Evolutionary conservation across 2,797 vertebrate genomes (phyloP).

Genomic region (Centroberyx gerrardi): DNA sequence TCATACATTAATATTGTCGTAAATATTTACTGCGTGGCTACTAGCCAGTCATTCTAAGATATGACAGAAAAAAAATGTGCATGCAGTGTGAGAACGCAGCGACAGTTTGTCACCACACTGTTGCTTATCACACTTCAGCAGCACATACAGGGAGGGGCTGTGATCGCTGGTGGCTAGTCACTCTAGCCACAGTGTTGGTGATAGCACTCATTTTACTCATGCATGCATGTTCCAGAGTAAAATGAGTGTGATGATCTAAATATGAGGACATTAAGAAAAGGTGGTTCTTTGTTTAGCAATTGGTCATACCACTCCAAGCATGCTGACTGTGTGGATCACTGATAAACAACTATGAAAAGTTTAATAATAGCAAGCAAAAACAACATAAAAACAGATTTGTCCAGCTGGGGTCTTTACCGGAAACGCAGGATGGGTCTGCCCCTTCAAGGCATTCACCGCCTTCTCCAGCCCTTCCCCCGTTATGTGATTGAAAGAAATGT

Average conservation of each 20-base stretch:
- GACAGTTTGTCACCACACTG: no score
- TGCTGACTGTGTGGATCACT: neutral
- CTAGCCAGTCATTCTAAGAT: neutral
- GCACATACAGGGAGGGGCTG: neutral
- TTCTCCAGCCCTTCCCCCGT: constrained; percentile 87
- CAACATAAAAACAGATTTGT: neutral
- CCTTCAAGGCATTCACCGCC: constrained; percentile 72
- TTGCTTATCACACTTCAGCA: no score
- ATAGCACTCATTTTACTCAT: no score
- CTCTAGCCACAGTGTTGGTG: neutral
- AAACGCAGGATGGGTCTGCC: constrained; percentile 74
- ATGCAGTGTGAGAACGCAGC: no score
- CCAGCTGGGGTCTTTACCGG: constrained; percentile 79
- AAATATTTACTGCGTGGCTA: neutral
- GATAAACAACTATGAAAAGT: neutral
- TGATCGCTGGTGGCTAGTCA: neutral
- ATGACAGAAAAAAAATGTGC: no score
- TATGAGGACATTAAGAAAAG: neutral
- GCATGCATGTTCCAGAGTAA: no score
- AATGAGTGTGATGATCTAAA: neutral
- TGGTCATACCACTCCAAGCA: neutral
- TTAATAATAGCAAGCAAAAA: neutral
- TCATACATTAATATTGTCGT: neutral
- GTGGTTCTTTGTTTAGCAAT: neutral
- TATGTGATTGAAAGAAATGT: constrained; percentile 89